Conservation (phyloP, 2,888 invertebrate species). For the Ligdia adustata region DNA sequence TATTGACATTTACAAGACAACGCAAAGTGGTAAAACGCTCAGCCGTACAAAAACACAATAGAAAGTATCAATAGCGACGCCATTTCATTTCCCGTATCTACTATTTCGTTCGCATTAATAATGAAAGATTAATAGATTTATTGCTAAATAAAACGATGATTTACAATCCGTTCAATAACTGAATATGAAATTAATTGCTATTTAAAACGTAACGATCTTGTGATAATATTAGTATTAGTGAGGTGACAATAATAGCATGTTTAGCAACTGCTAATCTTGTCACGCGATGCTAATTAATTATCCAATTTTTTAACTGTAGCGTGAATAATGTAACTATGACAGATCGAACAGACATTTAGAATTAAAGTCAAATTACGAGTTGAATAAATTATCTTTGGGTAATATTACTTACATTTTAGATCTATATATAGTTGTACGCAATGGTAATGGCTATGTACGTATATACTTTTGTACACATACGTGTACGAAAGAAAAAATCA, state of each 20-base stretch:
- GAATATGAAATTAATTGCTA: constrained; percentile 22
- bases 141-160: constrained; percentile 2
- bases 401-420: too few relatives aligned
- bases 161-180: constrained; percentile 14
- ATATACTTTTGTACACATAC: too few relatives aligned
- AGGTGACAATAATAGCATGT: constrained; percentile 4
- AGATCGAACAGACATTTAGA: too few relatives aligned
- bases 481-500: too few relatives aligned
- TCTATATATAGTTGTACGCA: too few relatives aligned
- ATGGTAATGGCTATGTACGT: too few relatives aligned
- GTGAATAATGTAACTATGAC: too few relatives aligned
- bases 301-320: background rate
- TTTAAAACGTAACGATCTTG: constrained; percentile 17
- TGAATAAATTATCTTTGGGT: too few relatives aligned
- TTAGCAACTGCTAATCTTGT: constrained; percentile 7
- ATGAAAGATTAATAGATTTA: constrained; percentile 16
- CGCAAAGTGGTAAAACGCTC: constrained; percentile 18
- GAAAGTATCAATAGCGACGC: constrained; percentile 29
- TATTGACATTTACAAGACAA: constrained; percentile 25
- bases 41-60: constrained; percentile 28
- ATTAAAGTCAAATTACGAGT: too few relatives aligned
- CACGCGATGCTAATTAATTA: constrained; percentile 7
- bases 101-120: constrained; percentile 11
- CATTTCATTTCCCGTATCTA: constrained; percentile 16
- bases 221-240: background rate